These are phyloP conservation scores for Pongo abelii DNA, from an alignment of 2,113 vertebrate species.

Conservation along the genomic window DNA sequence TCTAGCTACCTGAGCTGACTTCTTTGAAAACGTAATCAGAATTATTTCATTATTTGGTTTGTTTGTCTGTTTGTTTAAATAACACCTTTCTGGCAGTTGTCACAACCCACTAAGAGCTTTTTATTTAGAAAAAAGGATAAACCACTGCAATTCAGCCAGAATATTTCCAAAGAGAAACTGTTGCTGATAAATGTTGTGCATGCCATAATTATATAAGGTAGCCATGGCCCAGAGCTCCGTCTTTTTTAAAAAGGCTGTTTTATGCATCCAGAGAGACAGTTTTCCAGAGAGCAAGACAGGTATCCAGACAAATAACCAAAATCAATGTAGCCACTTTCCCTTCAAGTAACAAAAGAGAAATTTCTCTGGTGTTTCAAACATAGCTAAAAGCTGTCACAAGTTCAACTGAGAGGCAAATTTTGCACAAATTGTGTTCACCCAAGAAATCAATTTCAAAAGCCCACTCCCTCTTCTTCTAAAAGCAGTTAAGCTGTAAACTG, in stretches of 20 bases:
- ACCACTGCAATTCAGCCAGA: slow-evolving; percentile 51
- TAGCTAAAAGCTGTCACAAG: slow-evolving; percentile 67
- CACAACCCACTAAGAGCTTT: slow-evolving; percentile 49
- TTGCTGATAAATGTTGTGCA: slow-evolving; percentile 27
- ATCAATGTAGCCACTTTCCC: slow-evolving; percentile 47
- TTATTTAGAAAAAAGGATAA: slow-evolving; percentile 72
- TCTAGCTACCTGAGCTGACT: slow-evolving; percentile 35
- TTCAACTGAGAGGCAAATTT: slow-evolving; percentile 64
- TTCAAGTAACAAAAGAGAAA: slow-evolving; percentile 73
- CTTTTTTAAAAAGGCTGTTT: slow-evolving; percentile 38
- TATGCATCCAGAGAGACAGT: slow-evolving; percentile 45
- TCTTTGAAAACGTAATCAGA: slow-evolving; percentile 42
- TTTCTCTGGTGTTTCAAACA: slow-evolving; percentile 63
- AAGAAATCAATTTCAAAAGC: slow-evolving; percentile 52
- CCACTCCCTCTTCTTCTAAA: slow-evolving; percentile 53
- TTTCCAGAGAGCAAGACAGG: slow-evolving; percentile 58
- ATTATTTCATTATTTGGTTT: slow-evolving; percentile 45
- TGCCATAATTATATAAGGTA: slow-evolving; percentile 55
- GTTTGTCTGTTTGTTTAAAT: slow-evolving; percentile 57
- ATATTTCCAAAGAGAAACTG: slow-evolving; percentile 50
- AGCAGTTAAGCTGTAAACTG: slow-evolving; percentile 20
- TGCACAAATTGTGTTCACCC: slow-evolving; percentile 57
- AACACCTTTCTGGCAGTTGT: slow-evolving; percentile 50
- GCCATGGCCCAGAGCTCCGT: not conserved
- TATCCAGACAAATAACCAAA: slow-evolving; percentile 67